A percentile compares a stretch with the other conserved stretches of the same genome.
Conservation (phyloP, 2,888 invertebrate species). For the Opisthograptis luteolata region DNA sequence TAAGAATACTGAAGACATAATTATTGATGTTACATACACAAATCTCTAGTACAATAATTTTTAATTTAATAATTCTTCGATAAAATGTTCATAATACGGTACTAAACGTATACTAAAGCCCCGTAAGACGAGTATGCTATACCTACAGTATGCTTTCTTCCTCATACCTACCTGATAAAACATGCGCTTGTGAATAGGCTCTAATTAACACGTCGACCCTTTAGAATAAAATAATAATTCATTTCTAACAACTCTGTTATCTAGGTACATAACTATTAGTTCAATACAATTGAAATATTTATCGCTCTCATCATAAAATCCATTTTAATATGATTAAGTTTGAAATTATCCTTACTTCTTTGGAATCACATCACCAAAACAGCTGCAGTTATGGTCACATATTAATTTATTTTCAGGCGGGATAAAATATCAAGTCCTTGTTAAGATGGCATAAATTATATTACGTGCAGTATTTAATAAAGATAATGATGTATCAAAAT, state of each 20-base stretch:
- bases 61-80: conserved; percentile 23
- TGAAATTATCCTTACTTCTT: conserved; percentile 82
- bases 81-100: conserved; percentile 26
- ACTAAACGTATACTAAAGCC: conserved; percentile 23
- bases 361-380: conserved; percentile 84
- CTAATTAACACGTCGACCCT: conserved; percentile 27
- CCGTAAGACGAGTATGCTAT: not conserved
- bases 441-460: conserved; percentile 32
- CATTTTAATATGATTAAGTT: conserved; percentile 61
- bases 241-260: conserved; percentile 33
- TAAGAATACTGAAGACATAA: conserved; percentile 25
- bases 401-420: conserved; percentile 73
- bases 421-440: conserved; percentile 59
- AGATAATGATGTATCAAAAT: conserved; percentile 34
- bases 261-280: conserved; percentile 22
- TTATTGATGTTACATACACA: conserved; percentile 17
- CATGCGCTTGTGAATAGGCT: not conserved
- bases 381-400: conserved; percentile 81
- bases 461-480: conserved; percentile 30
- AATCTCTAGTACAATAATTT: conserved; percentile 17
- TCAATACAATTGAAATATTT: conserved; percentile 44
- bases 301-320: conserved; percentile 45
- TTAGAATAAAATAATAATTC: conserved; percentile 35
- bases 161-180: not conserved
- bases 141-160: not conserved